Conservation (phyloP, 2,113 vertebrate species). For the Mionectes macconnelli region DNA sequence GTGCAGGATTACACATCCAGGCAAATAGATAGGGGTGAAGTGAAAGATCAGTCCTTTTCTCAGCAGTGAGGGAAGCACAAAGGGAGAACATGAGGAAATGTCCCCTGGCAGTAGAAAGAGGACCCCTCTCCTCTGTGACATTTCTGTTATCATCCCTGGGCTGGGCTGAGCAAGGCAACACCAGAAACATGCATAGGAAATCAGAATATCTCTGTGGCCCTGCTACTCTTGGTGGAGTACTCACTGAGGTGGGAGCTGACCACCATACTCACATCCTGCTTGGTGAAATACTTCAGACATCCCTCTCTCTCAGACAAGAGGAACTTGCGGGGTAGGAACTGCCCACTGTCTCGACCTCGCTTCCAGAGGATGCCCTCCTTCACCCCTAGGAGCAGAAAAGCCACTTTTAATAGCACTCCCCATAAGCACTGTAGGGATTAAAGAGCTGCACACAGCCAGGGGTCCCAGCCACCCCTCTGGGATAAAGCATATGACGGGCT, state of each 20-base stretch:
- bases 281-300: slow-evolving; percentile 87
- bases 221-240: background rate
- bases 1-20: background rate
- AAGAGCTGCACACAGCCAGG: background rate
- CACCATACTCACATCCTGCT: slow-evolving; percentile 82
- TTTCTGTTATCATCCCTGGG: background rate
- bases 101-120: background rate
- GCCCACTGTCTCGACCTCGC: slow-evolving; percentile 85
- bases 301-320: slow-evolving; percentile 85
- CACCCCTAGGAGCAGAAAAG: slow-evolving; percentile 66
- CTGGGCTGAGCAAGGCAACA: background rate
- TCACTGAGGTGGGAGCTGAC: background rate
- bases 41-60: background rate
- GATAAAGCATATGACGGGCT: background rate
- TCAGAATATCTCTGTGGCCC: background rate
- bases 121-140: background rate
- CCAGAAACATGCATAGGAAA: background rate
- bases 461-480: background rate
- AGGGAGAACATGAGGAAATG: background rate
- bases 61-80: background rate
- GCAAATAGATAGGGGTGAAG: background rate
- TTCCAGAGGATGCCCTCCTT: slow-evolving; percentile 87
- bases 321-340: slow-evolving; percentile 86
- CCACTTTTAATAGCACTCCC: background rate
- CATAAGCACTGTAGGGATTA: background rate